phyloP scores from a whole-genome alignment of 2,888 invertebrate genomes.

The Cinara cedri region DNA sequence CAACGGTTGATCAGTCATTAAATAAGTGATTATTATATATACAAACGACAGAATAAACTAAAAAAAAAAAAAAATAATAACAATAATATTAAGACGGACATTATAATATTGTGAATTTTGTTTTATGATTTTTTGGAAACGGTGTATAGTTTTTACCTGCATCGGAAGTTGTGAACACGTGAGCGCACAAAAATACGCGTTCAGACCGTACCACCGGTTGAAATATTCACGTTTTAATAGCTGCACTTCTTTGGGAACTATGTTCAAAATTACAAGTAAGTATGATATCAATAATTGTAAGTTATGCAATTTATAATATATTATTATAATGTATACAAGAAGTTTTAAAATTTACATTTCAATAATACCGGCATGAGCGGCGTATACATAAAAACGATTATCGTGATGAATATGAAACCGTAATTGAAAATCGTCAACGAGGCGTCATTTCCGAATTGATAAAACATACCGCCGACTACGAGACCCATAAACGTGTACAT shows the following conservation, averaged over 20 bases:
- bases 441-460: constrained; percentile 78
- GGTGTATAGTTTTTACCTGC: constrained; percentile 71
- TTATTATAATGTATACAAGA: too few species aligned
- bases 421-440: constrained; percentile 84
- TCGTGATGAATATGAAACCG: constrained; percentile 80
- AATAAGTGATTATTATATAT: constrained; percentile 75
- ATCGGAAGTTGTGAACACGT: constrained; percentile 75
- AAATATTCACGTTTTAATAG: constrained; percentile 81
- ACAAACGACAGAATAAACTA: constrained; percentile 69
- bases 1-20: constrained; percentile 78
- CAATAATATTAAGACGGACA: too few species aligned
- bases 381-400: constrained; percentile 80
- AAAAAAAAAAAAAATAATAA: neutral
- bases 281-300: neutral
- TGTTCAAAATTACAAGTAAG: constrained; percentile 62
- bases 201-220: constrained; percentile 82
- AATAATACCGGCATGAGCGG: constrained; percentile 82
- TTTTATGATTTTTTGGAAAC: too few species aligned
- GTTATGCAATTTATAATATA: too few species aligned
- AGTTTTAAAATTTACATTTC: constrained; percentile 72
- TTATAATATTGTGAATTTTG: too few species aligned
- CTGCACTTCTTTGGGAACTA: constrained; percentile 81
- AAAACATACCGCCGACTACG: constrained; percentile 74
- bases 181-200: constrained; percentile 79
- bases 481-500: constrained; percentile 74